Conservation (phyloP, 2,797 vertebrate genomes). For the Chloroceryle amazona region DNA sequence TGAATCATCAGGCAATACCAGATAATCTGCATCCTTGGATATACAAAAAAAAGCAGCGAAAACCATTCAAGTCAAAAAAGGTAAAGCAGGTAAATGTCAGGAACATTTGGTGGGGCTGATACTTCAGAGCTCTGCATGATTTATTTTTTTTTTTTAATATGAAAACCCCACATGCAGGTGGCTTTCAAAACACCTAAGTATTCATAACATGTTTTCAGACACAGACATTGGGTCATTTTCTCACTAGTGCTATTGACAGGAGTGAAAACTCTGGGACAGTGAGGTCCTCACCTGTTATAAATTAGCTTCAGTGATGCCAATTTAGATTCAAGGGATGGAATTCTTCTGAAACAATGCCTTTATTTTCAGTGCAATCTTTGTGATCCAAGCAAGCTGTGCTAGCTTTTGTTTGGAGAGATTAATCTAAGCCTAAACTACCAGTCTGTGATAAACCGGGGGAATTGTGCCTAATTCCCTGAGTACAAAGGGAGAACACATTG, state of each 20-base stretch:
- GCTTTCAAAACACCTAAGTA: not conserved
- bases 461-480: not conserved
- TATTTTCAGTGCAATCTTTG: not conserved
- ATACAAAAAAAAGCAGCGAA: not conserved
- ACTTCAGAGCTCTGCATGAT: not conserved
- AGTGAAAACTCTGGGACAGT: not conserved
- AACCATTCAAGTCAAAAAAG: not conserved
- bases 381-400: not conserved
- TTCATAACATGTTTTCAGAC: not conserved
- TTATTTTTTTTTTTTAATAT: not conserved
- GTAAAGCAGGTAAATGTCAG: not conserved
- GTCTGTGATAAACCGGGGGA: not conserved
- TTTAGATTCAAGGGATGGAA: not conserved
- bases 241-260: not conserved
- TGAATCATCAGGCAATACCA: not conserved
- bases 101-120: not conserved
- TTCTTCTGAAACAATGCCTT: not conserved
- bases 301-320: not conserved
- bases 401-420: not conserved
- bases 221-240: not conserved
- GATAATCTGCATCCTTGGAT: not conserved
- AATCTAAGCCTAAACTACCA: not conserved
- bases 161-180: not conserved
- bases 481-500: not conserved
- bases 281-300: not conserved